Base-by-base conservation (phyloP, 2,797 vertebrate species). In the Poeciliopsis turneri region DNA sequence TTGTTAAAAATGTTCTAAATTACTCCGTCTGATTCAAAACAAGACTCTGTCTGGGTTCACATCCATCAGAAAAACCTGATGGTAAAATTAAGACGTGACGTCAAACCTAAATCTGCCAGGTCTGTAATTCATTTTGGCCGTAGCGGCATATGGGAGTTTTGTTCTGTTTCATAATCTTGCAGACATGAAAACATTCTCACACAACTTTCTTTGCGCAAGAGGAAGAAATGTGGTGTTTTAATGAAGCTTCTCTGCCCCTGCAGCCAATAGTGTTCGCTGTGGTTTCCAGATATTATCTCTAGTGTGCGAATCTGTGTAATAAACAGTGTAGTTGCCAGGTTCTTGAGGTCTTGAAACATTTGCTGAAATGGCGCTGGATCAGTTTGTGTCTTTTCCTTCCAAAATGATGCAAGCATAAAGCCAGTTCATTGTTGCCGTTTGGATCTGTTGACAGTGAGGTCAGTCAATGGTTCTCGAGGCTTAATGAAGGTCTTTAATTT, bases 191-290 rank as follows among this genome's bases (percentile, higher is more conserved):
- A 87, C 78, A 12, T 7, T 80, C 39, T 88, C 77, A 81, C 83
- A 85, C 85, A 83, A 78, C 76, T 66, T 66, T 86, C 53, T 78
- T 85, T 82, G 77, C 74, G 6, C 10, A 84, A 88, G 66, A 66
- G 85, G 79, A 85, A 83, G 81, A 82, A 75, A 77, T 84, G 84
- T 45, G 80, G 82, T 80, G 18, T 76, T 59, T 75, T 78, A 51
- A 74, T 74, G 66, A 72, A 79, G 72, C 39, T 41, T 57, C 15
- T 30, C 74, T 87, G 86, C 79, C 76, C 85, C 43, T 73, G 78
- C 73, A 77, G 66, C 51, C 66, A 72, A 18, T 18, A 49, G 70
- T 49, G 28, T 18, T 28, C 64, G 2, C 6, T 88, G 81, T 85
- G 79, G 79, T 90, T 87, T 85, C 28, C 77, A 33, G 51, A 72